phyloP scores from a whole-genome alignment of 2,888 invertebrate species.

The Dryococelus australis region DNA sequence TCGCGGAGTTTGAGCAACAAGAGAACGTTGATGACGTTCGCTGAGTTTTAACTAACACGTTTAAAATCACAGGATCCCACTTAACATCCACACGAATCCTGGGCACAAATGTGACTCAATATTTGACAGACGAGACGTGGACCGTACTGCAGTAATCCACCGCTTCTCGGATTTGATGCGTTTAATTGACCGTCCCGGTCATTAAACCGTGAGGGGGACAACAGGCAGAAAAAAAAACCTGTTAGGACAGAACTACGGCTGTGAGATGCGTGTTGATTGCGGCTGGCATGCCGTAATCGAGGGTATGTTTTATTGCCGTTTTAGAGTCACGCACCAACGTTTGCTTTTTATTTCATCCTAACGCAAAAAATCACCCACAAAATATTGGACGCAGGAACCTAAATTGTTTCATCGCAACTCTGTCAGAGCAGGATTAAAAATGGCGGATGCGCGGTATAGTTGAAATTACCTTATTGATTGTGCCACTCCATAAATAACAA shows the following conservation, averaged over 20 bases:
- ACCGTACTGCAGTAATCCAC: too few species aligned
- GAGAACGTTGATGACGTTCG: too few species aligned
- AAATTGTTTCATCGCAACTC: not conserved
- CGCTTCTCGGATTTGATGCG: too few species aligned
- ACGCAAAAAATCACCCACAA: not conserved
- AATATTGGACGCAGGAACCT: not conserved
- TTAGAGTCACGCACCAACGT: not conserved
- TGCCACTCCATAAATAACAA: not conserved
- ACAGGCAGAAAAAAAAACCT: not conserved
- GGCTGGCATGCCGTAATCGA: not conserved
- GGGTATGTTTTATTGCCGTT: not conserved
- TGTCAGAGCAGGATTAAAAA: not conserved
- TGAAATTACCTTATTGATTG: not conserved
- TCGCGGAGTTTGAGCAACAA: too few species aligned
- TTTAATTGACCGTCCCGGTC: too few species aligned
- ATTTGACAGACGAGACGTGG: too few species aligned
- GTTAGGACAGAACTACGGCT: not conserved
- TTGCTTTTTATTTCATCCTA: not conserved
- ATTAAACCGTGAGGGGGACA: not conserved
- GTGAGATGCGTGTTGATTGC: not conserved
- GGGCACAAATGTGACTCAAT: too few species aligned
- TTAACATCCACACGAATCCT: too few species aligned
- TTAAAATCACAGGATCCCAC: too few species aligned
- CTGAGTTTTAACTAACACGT: too few species aligned
- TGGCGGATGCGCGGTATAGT: not conserved